Base-by-base conservation (phyloP, 2,797 vertebrate species). In the Mormyrus hasselquistii region DNA sequence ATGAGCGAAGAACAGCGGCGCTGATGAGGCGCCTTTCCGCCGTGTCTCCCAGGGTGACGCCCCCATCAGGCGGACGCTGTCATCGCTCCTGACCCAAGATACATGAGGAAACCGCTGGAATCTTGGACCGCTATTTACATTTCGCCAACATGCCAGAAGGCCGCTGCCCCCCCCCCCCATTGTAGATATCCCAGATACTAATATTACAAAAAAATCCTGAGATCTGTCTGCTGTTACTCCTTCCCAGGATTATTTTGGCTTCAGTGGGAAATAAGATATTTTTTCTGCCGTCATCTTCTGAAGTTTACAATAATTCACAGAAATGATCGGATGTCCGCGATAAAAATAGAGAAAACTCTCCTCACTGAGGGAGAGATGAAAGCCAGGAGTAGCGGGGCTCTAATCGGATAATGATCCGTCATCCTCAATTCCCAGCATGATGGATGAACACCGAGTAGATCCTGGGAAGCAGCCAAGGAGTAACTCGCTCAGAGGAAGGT, bases 301-400 rank as follows among this genome's bases (percentile, higher is more conserved):
- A 65, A 65, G 59, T 65, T 65, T 65, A 65, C 59, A 65, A 65
- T 65, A 65, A 65, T 65, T 65, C 59, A 65, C 59, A 65, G 59
- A 65, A 65, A 65, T 76, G 69, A 34, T 73, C 14, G 34, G 69
- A 73, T 38, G 69, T 73, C 69, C 4, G 14, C 14, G 34, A 76
- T 76, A 41, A 76, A 76, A 76, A 76, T 76, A 41, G 4, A 76
- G 34, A 76, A 38, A 76, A 76, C 69, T 76, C 69, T 41, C 34
- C 69, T 76, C 22, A 65, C 69, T 41, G 69, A 38, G 22, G 29
- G 29, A 49, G 62, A 88, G 69, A 76, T 88, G 53, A 88, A 83
- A 88, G 52, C 73, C 73, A 57, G 76, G 55, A 83, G 49, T 73
- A 57, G 14, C 4, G 4, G 52, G 34, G 73, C 52, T 55, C 50